Conservation (phyloP, 1,140 invertebrate species). For the Neodiprion virginianus region DNA sequence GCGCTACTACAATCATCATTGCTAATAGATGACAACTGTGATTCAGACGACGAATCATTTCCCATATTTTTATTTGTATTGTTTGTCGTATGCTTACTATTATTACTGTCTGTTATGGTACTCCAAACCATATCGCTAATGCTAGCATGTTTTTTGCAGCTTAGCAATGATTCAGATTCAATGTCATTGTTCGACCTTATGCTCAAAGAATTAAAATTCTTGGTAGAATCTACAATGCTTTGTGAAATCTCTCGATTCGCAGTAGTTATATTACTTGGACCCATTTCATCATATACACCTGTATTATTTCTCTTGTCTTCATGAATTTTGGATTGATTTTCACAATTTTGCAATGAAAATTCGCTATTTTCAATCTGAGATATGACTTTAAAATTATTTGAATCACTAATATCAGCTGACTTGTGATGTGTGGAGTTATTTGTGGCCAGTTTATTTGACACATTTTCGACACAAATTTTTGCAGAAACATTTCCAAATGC, state of each 20-base stretch:
- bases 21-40: background rate
- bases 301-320: background rate
- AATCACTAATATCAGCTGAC: too few species aligned
- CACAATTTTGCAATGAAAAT: too few species aligned
- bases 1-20: background rate
- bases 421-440: too few species aligned
- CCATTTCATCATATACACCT: background rate
- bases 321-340: background rate
- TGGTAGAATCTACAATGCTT: background rate
- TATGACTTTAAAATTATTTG: too few species aligned
- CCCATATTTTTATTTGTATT: background rate
- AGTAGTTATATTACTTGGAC: background rate
- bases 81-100: background rate
- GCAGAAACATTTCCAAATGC: too few species aligned
- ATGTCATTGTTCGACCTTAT: background rate
- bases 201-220: background rate
- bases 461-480: too few species aligned
- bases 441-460: too few species aligned
- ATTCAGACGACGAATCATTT: background rate
- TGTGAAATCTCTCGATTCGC: background rate
- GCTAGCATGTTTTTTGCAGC: background rate
- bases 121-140: background rate
- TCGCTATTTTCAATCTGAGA: too few species aligned
- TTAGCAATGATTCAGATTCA: background rate
- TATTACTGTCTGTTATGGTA: background rate